These are phyloP conservation scores for Polyergus mexicanus DNA, from an alignment of 1,140 invertebrate genomes.

Conservation along the genomic window DNA sequence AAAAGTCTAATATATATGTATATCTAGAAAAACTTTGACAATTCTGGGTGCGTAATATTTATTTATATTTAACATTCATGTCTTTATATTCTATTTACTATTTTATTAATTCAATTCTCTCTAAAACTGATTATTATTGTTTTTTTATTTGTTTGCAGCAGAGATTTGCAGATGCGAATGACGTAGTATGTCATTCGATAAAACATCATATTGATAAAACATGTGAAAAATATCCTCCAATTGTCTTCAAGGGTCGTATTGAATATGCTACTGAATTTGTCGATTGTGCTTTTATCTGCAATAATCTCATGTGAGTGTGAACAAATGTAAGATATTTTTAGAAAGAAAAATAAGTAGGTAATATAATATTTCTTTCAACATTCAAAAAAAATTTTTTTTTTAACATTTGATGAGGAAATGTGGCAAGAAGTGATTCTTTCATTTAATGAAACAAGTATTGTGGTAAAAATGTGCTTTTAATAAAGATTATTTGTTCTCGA, in stretches of 20 bases:
- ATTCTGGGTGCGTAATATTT: not conserved
- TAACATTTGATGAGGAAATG: too few species aligned
- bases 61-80: not conserved
- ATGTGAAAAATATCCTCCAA: slow-evolving; percentile 74
- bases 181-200: not conserved
- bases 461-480: too few species aligned
- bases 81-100: slow-evolving; percentile 23
- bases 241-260: slow-evolving; percentile 86
- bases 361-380: too few species aligned
- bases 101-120: slow-evolving; percentile 1
- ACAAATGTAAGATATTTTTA: slow-evolving; percentile 60
- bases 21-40: not conserved
- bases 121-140: not conserved
- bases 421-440: too few species aligned
- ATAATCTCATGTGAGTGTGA: slow-evolving; percentile 86
- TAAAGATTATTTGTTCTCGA: too few species aligned
- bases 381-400: too few species aligned
- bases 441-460: too few species aligned
- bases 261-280: slow-evolving; percentile 86
- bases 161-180: slow-evolving; percentile 48
- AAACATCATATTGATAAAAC: slow-evolving; percentile 5
- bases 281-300: slow-evolving; percentile 86
- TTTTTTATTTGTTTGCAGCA: slow-evolving; percentile 56
- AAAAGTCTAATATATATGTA: not conserved
- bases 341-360: not conserved